phyloP scores from a whole-genome alignment of 2,113 vertebrate genomes.

The Stomatorhinus ivindoensis region DNA sequence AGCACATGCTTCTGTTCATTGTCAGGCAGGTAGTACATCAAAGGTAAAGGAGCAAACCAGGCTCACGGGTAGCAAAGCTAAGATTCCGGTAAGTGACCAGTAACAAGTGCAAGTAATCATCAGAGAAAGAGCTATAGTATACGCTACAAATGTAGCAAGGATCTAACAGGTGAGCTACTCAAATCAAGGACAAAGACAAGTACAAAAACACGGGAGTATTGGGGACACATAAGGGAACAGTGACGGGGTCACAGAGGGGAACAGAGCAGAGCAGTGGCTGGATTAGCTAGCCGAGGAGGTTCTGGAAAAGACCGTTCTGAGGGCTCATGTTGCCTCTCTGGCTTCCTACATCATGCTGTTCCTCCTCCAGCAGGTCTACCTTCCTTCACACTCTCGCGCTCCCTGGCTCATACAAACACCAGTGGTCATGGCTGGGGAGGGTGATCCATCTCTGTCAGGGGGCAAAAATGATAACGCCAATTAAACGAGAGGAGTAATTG shows the following conservation, averaged over 20 bases:
- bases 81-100: too few relatives aligned
- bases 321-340: neutral
- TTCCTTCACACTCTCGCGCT: neutral
- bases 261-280: neutral
- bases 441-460: slow-evolving; percentile 87
- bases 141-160: neutral
- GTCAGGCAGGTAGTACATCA: neutral
- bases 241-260: neutral
- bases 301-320: neutral
- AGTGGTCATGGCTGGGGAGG: slow-evolving; percentile 43
- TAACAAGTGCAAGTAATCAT: neutral
- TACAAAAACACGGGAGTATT: neutral
- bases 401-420: slow-evolving; percentile 26
- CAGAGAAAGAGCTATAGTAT: neutral
- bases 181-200: neutral
- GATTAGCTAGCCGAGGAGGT: neutral
- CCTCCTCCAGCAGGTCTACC: neutral
- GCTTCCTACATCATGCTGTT: neutral
- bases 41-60: neutral
- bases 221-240: neutral
- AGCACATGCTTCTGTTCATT: neutral
- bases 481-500: slow-evolving; percentile 88
- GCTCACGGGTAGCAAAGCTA: neutral
- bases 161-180: neutral
- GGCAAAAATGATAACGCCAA: slow-evolving; percentile 89